A percentile compares a stretch with the other conserved stretches of the same genome.
These are phyloP conservation scores for Pluvialis apricaria DNA, from an alignment of 2,113 vertebrate species.

Conservation along the genomic window DNA sequence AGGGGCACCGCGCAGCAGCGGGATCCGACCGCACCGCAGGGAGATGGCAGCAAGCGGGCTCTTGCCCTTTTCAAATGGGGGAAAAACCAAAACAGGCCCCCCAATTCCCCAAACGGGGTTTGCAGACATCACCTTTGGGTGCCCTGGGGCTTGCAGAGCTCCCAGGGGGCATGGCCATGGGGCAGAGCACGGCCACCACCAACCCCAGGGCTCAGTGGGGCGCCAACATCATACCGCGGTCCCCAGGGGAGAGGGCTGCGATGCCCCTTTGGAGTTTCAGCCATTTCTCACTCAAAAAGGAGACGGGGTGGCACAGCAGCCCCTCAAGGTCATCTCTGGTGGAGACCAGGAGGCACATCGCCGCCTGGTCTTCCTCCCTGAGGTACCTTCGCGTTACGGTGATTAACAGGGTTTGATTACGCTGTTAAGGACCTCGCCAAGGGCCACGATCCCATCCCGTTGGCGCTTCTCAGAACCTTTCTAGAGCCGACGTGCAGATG, in stretches of 20 bases:
- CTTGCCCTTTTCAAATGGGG: neutral
- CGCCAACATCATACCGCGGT: accelerated
- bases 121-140: accelerated
- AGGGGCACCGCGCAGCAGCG: accelerated
- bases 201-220: accelerated
- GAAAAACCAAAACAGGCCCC: accelerated
- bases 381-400: accelerated
- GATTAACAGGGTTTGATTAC: neutral
- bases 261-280: neutral
- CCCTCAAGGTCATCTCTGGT: neutral
- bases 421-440: neutral
- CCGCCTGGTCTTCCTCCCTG: neutral
- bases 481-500: neutral
- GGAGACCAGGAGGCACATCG: accelerated
- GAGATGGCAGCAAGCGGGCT: neutral
- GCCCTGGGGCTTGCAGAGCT: neutral
- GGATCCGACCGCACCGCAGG: neutral
- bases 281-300: neutral
- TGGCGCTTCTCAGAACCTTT: neutral
- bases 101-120: neutral
- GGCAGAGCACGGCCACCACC: neutral
- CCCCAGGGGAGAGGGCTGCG: accelerated
- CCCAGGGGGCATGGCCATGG: accelerated
- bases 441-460: neutral
- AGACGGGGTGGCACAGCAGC: neutral